Evolutionary conservation across 2,113 vertebrate species (phyloP).

Genomic region (Albula goreensis): DNA sequence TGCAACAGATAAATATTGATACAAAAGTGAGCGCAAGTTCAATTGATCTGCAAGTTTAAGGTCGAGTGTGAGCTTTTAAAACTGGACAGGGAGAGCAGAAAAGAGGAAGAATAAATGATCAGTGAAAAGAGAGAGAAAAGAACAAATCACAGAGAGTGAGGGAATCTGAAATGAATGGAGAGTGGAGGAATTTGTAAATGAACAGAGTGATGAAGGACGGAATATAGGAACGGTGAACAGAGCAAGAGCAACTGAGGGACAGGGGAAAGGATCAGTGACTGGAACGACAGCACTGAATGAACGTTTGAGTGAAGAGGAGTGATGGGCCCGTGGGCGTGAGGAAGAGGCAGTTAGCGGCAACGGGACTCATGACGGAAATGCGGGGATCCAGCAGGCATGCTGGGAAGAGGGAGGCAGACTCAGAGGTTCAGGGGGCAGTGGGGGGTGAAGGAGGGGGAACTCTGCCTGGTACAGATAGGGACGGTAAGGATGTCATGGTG

Average conservation of each 20-base stretch:
- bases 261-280: too few species aligned
- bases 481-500: background rate
- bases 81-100: background rate
- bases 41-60: background rate
- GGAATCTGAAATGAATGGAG: too few species aligned
- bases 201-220: too few species aligned
- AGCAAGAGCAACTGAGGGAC: too few species aligned
- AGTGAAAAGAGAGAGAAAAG: constrained; percentile 12
- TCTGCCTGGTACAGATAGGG: background rate
- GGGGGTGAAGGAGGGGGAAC: background rate
- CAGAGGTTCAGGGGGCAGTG: background rate
- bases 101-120: background rate
- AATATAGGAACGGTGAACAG: too few species aligned
- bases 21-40: background rate
- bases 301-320: constrained; percentile 30
- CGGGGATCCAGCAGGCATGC: constrained; percentile 70
- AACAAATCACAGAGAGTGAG: background rate
- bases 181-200: too few species aligned
- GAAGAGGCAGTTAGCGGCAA: constrained; percentile 47
- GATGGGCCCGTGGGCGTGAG: constrained; percentile 60
- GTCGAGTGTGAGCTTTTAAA: background rate
- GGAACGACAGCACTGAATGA: too few species aligned
- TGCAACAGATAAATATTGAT: background rate
- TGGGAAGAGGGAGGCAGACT: constrained; percentile 64
- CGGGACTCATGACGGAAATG: constrained; percentile 68